These are phyloP conservation scores for Nemopilema nomurai DNA, from an alignment of 30 jellyfish, hydroid and myxozoan genomes.

Conservation along the genomic window DNA sequence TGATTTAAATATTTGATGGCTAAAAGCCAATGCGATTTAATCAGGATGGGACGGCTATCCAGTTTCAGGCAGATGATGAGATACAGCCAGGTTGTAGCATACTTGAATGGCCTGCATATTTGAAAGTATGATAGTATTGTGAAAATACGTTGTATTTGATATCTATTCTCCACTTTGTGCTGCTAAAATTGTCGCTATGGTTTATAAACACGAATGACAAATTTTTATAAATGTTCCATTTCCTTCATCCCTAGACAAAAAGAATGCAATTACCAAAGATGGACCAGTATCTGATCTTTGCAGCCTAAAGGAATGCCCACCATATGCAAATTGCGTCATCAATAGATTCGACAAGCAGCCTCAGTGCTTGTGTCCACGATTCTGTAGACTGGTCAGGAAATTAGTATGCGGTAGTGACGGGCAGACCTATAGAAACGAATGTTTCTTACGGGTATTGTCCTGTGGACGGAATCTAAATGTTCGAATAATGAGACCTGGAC, in stretches of 20 bases:
- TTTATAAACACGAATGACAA: too few species aligned
- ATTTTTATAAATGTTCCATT: neutral
- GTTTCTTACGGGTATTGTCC: slow-evolving; percentile 55
- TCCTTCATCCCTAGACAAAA: neutral
- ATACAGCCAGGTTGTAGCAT: too few species aligned
- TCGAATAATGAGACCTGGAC: slow-evolving; percentile 17
- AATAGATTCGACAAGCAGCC: slow-evolving; percentile 59
- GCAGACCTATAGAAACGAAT: slow-evolving; percentile 55
- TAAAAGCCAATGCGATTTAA: too few species aligned
- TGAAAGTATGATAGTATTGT: too few species aligned
- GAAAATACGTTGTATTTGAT: too few species aligned
- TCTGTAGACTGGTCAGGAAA: slow-evolving; percentile 33
- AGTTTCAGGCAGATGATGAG: too few species aligned
- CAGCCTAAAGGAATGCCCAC: slow-evolving; percentile 33
- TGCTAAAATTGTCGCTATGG: too few species aligned
- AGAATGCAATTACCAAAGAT: neutral
- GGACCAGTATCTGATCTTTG: slow-evolving; percentile 34
- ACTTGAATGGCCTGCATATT: too few species aligned
- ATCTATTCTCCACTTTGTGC: too few species aligned
- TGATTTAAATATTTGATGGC: too few species aligned
- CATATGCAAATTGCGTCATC: slow-evolving; percentile 48
- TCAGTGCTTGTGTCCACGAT: slow-evolving; percentile 61
- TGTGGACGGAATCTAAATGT: slow-evolving; percentile 46
- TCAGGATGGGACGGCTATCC: too few species aligned
- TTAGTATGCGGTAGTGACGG: slow-evolving; percentile 67